Percentiles rank a stretch among this genome's conserved stretches.
phyloP scores from a whole-genome alignment of 2,888 invertebrate genomes.

The Zeuzera pyrina region DNA sequence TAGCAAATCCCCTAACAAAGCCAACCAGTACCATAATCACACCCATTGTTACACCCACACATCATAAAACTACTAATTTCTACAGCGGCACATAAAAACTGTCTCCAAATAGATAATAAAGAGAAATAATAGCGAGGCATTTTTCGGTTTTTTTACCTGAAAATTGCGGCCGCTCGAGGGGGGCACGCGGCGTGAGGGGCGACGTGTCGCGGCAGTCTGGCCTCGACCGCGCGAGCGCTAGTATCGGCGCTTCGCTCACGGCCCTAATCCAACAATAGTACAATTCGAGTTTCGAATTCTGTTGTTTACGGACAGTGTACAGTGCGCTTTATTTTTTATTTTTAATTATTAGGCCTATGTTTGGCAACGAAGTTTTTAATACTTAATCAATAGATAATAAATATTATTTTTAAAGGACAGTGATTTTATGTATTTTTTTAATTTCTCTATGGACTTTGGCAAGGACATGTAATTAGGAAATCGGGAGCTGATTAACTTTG shows the following conservation, averaged over 20 bases:
- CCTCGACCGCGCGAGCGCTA: slow-evolving; percentile 35
- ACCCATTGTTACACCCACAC: slow-evolving; percentile 19
- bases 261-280: slow-evolving; percentile 17
- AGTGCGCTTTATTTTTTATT: not conserved
- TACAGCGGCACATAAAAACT: slow-evolving; percentile 17
- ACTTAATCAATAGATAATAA: too few species aligned
- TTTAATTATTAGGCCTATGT: not conserved
- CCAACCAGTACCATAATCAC: slow-evolving; percentile 18
- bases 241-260: slow-evolving; percentile 23
- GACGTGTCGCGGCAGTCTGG: slow-evolving; percentile 51
- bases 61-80: slow-evolving; percentile 20
- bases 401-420: slow-evolving; percentile 4
- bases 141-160: slow-evolving; percentile 53
- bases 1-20: slow-evolving; percentile 13
- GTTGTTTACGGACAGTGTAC: not conserved
- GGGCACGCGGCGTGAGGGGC: slow-evolving; percentile 45
- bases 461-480: slow-evolving; percentile 23
- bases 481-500: slow-evolving; percentile 31
- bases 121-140: too few species aligned
- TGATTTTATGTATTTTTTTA: slow-evolving; percentile 9
- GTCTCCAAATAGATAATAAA: slow-evolving; percentile 37
- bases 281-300: not conserved
- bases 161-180: slow-evolving; percentile 34
- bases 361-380: slow-evolving; percentile 19
- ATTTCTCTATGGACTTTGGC: slow-evolving; percentile 23